Evolutionary conservation across 2,113 vertebrate genomes (phyloP), one percentile per base, ranked within the genome.

Genomic region (Lynx canadensis): DNA sequence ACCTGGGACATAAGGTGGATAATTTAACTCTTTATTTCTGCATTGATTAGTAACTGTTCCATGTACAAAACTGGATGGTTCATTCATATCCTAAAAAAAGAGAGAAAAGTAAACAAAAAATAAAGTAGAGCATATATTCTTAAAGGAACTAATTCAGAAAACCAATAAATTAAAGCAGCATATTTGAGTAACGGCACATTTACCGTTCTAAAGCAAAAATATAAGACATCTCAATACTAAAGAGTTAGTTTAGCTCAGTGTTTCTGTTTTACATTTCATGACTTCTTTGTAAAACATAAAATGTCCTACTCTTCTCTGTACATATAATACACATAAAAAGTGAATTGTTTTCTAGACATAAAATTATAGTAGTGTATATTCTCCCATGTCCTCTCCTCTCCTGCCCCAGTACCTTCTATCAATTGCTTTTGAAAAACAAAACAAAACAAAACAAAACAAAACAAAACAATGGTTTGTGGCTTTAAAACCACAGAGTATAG

Each of bases 1-100:
- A 99, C 99, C 92, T 98, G 99, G 99, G 97, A 99, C 99, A 95
- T 99, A 99, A 3, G 99, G 99, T 79, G 99, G 99, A 3, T 82
- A 92, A 90, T 99, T 99, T 82, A 99, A 88, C 1, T 4, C 21
- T 2, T 0, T 0, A 90, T 98, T 95, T 94, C 87, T 95, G 86
- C 98, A 99, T 41, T 65, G 97, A 69, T 98, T 97, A 57, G 6
- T 98, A 57, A 98, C 98, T 33, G 99, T 98, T 91, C 99, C 99
- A 78, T 99, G 97, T 87, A 99, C 99, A 98, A 99, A 99, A 97
- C 99, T 99, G 57, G 99, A 98, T 41, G 99, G 99, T 81, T 99
- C 99, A 97, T 99, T 99, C 99, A 99, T 99, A 97, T 99, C 99
- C 99, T 88, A 66, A 93, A 86, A 45, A 68, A 84, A 52, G 2